These are phyloP conservation scores for Hermaeophaga mercurialis DNA, from an alignment of 2,888 invertebrate species.

Conservation along the genomic window DNA sequence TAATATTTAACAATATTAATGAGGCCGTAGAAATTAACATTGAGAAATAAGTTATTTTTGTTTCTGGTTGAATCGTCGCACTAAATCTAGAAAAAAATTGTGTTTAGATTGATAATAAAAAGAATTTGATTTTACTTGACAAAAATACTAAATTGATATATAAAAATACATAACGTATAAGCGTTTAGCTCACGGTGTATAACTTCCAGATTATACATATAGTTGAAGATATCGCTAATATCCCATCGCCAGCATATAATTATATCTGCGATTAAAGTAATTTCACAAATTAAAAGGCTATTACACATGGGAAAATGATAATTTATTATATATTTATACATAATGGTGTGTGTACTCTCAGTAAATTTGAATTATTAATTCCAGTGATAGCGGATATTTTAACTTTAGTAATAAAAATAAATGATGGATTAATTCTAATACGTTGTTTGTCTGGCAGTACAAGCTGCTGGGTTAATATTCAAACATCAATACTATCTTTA, in stretches of 20 bases:
- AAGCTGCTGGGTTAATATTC: too few species aligned
- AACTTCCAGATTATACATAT: slow-evolving; percentile 4
- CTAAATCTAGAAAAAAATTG: too few species aligned
- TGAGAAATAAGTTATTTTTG: too few species aligned
- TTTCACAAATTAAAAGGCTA: slow-evolving; percentile 10
- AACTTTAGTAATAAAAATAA: neutral
- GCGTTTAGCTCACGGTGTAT: neutral
- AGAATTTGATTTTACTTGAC: too few species aligned
- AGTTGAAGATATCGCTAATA: neutral
- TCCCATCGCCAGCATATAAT: slow-evolving; percentile 1
- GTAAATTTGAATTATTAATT: slow-evolving; percentile 3
- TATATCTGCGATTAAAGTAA: slow-evolving; percentile 3
- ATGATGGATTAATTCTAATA: neutral
- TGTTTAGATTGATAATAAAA: too few species aligned
- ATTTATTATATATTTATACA: slow-evolving; percentile 4
- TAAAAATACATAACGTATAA: too few species aligned
- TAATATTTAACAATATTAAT: too few species aligned
- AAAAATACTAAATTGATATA: too few species aligned
- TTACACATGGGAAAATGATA: neutral
- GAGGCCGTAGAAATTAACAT: too few species aligned
- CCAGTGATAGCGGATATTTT: neutral
- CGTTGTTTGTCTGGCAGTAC: too few species aligned
- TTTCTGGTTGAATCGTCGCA: too few species aligned
- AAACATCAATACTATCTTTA: too few species aligned
- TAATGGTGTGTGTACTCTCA: neutral